phyloP scores from a whole-genome alignment of 1,140 invertebrate genomes.

The Drosophila murphyi region DNA sequence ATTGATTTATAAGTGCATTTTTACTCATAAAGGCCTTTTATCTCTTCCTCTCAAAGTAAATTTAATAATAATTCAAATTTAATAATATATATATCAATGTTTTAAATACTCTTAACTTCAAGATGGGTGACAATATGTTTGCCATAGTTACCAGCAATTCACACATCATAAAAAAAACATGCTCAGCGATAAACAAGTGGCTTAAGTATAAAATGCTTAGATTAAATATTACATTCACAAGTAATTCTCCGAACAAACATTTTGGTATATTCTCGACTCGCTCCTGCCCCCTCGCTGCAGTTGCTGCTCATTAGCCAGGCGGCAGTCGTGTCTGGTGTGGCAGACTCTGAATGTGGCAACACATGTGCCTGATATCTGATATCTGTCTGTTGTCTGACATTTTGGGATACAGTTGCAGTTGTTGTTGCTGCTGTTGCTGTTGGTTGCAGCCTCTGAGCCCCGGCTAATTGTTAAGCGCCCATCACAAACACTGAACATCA shows the following conservation, averaged over 20 bases:
- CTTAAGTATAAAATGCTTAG: neutral
- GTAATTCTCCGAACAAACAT: neutral
- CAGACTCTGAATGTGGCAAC: constrained; percentile 47
- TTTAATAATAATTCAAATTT: no score
- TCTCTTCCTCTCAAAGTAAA: no score
- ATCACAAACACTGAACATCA: constrained; percentile 53
- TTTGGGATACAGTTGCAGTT: constrained; percentile 53
- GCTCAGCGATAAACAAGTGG: constrained; percentile 5
- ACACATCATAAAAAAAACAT: neutral
- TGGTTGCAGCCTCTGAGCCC: constrained; percentile 54
- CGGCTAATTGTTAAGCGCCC: constrained; percentile 73
- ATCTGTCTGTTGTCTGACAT: constrained; percentile 31
- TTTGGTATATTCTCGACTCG: neutral
- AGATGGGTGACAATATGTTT: no score
- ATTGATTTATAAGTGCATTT: no score
- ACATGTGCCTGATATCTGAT: constrained; percentile 72
- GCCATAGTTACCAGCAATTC: neutral
- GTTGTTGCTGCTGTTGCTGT: constrained; percentile 6
- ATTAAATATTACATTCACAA: neutral
- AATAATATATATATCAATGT: no score
- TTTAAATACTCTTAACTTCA: no score
- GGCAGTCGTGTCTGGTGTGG: neutral
- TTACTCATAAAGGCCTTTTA: no score
- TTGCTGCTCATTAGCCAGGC: constrained; percentile 3
- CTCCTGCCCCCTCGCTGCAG: neutral